Evolutionary conservation across 2,113 vertebrate species (phyloP), one percentile per base, ranked within the genome.

Genomic region (Scatophagus argus): DNA sequence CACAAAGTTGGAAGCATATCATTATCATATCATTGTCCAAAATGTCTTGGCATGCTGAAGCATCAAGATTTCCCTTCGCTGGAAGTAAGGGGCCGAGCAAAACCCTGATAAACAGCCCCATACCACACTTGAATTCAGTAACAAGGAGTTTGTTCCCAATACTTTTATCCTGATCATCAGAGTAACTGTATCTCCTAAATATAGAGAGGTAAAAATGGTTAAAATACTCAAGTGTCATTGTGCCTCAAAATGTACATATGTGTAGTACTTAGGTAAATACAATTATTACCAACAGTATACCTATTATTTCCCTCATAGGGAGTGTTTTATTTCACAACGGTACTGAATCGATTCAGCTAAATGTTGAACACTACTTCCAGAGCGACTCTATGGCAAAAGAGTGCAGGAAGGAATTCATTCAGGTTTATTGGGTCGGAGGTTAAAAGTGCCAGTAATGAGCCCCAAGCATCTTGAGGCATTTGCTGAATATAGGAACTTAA

Each of bases 361-460:
- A 77, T 68, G 25, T 65, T 19, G 1, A 59, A 8, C 21, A 34
- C 59, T 77, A 82, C 79, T 73, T 76, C 73, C 29, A 72, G 62
- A 59, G 47, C 12, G 47, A 44, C 58, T 10, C 84, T 47, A 70
- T 72, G 77, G 71, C 77, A 87, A 76, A 75, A 12, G 41, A 74
- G 58, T 31, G 41, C 39, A 85, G 77, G 82, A 77, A 88, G 74
- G 77, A 82, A 51, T 32, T 34, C 51, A 27, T 84, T 52, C 73
- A 83, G 72, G 58, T 77, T 79, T 47, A 76, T 44, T 7, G 80
- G 81, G 83, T 79, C 82, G 77, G 56, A 84, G 73, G 85, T 83
- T 29, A 79, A 74, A 74, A 39, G 69, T 29, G 43, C 4, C 23
- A 38, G 61, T 63, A 49, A 69, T 38, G 65, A 66, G 69, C 34